A percentile compares a stretch with the other conserved stretches of the same genome.
Conservation (phyloP, 2,113 vertebrate species). For the Dromaius novaehollandiae region DNA sequence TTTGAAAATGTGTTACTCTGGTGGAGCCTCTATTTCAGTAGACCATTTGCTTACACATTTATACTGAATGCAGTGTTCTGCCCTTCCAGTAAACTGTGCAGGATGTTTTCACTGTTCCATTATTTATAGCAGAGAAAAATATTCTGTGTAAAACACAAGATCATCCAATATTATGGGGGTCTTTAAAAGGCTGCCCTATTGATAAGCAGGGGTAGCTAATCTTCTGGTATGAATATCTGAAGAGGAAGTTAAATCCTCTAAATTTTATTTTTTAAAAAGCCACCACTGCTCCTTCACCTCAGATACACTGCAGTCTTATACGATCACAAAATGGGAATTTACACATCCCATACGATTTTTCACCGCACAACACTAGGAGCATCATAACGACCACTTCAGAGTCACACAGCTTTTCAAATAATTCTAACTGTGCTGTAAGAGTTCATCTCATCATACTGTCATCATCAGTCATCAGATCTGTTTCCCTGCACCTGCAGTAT, state of each 20-base stretch:
- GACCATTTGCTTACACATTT: not conserved
- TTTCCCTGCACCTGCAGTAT: not conserved
- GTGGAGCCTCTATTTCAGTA: not conserved
- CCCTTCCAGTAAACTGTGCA: not conserved
- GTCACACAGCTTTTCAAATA: not conserved
- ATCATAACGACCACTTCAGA: not conserved
- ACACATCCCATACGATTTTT: not conserved
- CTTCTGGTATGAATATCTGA: not conserved
- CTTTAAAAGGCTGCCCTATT: not conserved
- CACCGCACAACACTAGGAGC: not conserved
- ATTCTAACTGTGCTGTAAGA: not conserved
- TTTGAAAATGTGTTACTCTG: not conserved
- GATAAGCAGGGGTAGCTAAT: not conserved
- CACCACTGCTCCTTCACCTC: not conserved
- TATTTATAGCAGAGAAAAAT: not conserved
- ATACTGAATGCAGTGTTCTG: not conserved
- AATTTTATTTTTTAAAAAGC: not conserved
- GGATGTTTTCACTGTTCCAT: not conserved
- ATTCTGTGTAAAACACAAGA: not conserved
- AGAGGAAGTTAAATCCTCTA: not conserved
- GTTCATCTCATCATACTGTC: not conserved
- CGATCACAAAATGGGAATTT: not conserved
- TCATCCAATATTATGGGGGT: not conserved
- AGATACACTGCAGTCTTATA: not conserved
- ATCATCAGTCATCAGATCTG: not conserved